Conservation (phyloP, 2,113 vertebrate genomes). For the Marmota monax region DNA sequence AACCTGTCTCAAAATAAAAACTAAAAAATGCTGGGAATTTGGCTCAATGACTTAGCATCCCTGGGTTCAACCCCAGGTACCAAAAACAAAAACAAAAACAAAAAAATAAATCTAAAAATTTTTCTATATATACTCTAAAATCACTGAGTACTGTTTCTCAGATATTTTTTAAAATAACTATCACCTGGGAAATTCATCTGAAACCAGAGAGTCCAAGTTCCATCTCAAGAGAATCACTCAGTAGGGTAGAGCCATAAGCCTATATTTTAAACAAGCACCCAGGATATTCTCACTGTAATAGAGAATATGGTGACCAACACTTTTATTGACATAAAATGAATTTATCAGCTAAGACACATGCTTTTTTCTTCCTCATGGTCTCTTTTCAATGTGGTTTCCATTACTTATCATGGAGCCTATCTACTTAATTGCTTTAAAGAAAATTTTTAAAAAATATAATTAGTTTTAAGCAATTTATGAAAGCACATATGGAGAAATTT, state of each 20-base stretch:
- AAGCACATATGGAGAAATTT: neutral
- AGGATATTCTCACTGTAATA: neutral
- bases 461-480: neutral
- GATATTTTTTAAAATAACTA: neutral
- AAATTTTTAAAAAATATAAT: neutral
- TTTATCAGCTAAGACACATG: neutral
- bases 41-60: too few relatives aligned
- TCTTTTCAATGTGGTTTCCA: neutral
- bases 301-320: neutral
- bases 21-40: too few relatives aligned
- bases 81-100: too few relatives aligned
- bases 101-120: too few relatives aligned
- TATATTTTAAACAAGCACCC: neutral
- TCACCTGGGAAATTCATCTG: constrained; percentile 11
- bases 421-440: constrained; percentile 41
- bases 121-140: neutral
- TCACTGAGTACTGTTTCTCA: neutral
- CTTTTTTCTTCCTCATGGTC: neutral
- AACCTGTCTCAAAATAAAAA: too few relatives aligned
- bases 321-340: constrained; percentile 9
- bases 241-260: neutral
- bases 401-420: neutral
- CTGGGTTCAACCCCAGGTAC: too few relatives aligned
- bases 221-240: neutral
- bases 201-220: neutral